phyloP scores from a whole-genome alignment of 2,888 invertebrate species.

The Ormyrus thymus region DNA sequence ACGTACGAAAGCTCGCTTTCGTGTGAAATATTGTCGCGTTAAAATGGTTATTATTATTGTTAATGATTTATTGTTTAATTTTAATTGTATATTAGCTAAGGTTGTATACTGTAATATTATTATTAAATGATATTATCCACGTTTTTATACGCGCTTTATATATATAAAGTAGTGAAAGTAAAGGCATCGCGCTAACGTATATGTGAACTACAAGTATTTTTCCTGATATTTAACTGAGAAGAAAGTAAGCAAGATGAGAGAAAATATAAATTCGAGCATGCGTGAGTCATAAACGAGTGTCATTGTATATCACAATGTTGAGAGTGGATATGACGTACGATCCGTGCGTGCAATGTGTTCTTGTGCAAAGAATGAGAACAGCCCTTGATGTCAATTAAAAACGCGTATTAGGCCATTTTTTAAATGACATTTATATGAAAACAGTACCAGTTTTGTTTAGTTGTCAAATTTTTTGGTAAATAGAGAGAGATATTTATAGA shows the following conservation, averaged over 20 bases:
- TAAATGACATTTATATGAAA: slow-evolving; percentile 16
- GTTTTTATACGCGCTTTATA: slow-evolving; percentile 29
- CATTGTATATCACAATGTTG: not conserved
- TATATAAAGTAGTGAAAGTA: slow-evolving; percentile 10
- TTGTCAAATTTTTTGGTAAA: slow-evolving; percentile 30
- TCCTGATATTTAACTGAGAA: not conserved
- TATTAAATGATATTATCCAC: slow-evolving; percentile 21
- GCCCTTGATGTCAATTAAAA: slow-evolving; percentile 35
- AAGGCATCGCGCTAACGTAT: not conserved
- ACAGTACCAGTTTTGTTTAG: not conserved
- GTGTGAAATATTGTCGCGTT: slow-evolving; percentile 16
- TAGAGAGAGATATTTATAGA: slow-evolving; percentile 25
- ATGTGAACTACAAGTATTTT: slow-evolving; percentile 24
- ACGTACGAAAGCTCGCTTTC: slow-evolving; percentile 2
- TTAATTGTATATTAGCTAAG: slow-evolving; percentile 35
- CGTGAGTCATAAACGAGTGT: not conserved
- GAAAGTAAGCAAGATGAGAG: not conserved
- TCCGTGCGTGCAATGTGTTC: slow-evolving; percentile 12
- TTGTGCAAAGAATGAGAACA: slow-evolving; percentile 10
- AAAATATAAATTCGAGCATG: not conserved
- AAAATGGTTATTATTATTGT: slow-evolving; percentile 41
- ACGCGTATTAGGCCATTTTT: not conserved
- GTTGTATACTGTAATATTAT: slow-evolving; percentile 27
- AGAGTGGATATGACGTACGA: slow-evolving; percentile 1
- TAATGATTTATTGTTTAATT: slow-evolving; percentile 18